Percentiles rank a stretch among this genome's conserved stretches.
These are phyloP conservation scores for Triops cancriformis DNA, from an alignment of 1,140 invertebrate species.

Conservation along the genomic window DNA sequence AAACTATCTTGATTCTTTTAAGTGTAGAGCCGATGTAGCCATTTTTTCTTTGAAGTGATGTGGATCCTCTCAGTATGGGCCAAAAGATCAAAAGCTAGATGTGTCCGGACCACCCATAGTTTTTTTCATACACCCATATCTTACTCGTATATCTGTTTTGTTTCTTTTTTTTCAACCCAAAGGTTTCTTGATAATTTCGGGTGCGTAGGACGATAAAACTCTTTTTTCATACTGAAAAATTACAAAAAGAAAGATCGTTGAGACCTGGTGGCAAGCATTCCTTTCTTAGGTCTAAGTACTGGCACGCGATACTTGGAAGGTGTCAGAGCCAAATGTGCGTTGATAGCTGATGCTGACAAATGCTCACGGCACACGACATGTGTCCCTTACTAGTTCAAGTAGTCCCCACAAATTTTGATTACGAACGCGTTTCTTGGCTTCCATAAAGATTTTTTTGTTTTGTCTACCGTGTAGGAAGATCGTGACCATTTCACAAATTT, in stretches of 20 bases:
- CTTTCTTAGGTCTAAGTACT: neutral
- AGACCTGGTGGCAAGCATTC: neutral
- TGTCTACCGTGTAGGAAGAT: no score
- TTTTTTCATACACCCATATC: neutral
- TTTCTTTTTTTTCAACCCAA: neutral
- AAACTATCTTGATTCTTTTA: neutral
- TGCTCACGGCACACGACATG: neutral
- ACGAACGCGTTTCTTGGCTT: neutral
- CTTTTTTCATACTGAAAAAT: neutral
- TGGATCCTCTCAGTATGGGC: neutral
- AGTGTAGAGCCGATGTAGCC: neutral
- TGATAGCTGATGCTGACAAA: conserved; percentile 5
- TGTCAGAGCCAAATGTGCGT: neutral
- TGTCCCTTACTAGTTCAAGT: neutral
- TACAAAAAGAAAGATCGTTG: neutral
- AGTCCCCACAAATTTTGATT: neutral
- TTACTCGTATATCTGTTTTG: neutral
- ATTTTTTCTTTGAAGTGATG: neutral
- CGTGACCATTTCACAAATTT: no score
- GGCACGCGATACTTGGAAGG: neutral
- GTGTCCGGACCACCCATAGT: neutral
- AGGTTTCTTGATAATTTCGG: neutral
- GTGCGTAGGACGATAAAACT: neutral
- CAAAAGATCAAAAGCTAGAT: neutral
- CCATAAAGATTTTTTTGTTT: neutral